A percentile compares a stretch with the other conserved stretches of the same genome.
Evolutionary conservation across 2,113 vertebrate species (phyloP).

Genomic region (Tricholaema leucomelas): DNA sequence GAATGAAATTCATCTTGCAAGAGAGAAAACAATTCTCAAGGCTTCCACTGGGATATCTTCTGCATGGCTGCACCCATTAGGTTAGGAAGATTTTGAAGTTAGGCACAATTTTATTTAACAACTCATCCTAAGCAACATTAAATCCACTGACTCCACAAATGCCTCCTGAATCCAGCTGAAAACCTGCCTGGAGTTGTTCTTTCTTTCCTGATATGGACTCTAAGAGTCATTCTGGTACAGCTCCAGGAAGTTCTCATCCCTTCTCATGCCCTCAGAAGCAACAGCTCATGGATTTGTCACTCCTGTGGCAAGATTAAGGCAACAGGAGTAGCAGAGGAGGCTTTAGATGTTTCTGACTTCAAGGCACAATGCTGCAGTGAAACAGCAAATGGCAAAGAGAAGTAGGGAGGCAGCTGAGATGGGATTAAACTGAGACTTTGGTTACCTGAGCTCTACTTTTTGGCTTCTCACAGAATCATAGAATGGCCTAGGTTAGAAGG

Average conservation of each 20-base stretch:
- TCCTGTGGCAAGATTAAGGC: background rate
- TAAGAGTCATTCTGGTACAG: background rate
- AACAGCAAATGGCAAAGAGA: background rate
- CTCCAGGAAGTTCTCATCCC: background rate
- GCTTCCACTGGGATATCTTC: background rate
- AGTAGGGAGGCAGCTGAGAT: background rate
- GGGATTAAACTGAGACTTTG: background rate
- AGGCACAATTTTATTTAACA: background rate
- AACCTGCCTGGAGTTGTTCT: background rate
- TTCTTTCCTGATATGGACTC: background rate
- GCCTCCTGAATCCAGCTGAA: background rate
- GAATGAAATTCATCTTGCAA: background rate
- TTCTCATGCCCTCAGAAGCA: background rate
- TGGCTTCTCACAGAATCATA: background rate
- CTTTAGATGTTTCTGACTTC: background rate
- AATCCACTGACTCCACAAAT: background rate
- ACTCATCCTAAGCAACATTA: background rate
- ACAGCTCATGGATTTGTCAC: background rate
- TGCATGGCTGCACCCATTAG: background rate
- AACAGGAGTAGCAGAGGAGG: background rate
- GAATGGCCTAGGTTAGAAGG: too few relatives aligned
- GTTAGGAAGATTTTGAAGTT: background rate
- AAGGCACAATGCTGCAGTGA: fast-evolving
- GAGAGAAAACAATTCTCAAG: background rate
- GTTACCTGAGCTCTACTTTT: background rate